Evolutionary conservation across 92 coral and sea anemone genomes (phyloP).

Genomic region (Zoanthus sansibaricus): DNA sequence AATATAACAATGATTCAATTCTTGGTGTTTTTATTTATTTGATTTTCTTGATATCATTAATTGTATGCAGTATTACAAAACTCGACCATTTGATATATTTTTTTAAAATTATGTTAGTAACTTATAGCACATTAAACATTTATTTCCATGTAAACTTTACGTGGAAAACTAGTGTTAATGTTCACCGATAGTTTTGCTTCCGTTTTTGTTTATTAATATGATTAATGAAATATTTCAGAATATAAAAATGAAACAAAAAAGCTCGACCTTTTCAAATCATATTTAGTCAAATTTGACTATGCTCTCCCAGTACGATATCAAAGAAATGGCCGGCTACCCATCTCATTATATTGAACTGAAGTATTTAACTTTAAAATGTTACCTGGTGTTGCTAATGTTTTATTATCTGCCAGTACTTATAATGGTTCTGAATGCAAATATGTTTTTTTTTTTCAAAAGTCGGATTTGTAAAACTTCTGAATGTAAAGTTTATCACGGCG

Average conservation of each 20-base stretch:
- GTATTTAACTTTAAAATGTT: neutral
- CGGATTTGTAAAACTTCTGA: neutral
- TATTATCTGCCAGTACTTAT: neutral
- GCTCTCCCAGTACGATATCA: neutral
- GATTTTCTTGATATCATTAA: neutral
- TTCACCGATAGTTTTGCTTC: neutral
- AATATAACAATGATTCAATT: neutral
- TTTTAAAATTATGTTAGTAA: neutral
- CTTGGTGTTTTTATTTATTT: neutral
- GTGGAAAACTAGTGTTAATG: neutral
- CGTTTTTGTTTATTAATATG: neutral
- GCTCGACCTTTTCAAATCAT: too few species aligned
- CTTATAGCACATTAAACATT: constrained; percentile 14
- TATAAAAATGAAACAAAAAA: neutral
- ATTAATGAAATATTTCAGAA: neutral
- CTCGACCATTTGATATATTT: neutral
- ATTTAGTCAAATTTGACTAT: neutral
- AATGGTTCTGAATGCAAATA: neutral
- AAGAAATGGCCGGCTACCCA: neutral
- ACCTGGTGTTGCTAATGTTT: neutral
- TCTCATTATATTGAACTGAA: neutral
- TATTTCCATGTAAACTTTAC: constrained; percentile 14
- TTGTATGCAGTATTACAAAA: constrained; percentile 8
- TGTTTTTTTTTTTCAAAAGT: neutral
- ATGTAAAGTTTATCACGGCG: neutral